A percentile compares a stretch with the other conserved stretches of the same genome.
phyloP scores from a whole-genome alignment of 2,888 invertebrate species.

The Capitulum mitella region DNA sequence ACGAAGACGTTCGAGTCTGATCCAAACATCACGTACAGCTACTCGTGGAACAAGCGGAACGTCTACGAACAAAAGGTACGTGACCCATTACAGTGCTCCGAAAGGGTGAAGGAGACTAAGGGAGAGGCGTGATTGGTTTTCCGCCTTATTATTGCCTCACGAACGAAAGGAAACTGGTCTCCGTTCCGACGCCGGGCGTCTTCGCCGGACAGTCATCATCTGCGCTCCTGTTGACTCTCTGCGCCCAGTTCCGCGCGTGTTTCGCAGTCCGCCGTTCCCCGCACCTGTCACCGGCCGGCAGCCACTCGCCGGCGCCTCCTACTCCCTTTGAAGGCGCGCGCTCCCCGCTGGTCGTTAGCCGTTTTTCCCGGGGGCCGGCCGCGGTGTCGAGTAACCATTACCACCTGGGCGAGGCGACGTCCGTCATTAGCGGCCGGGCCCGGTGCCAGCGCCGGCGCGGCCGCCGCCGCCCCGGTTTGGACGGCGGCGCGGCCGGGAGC shows the following conservation, averaged over 20 bases:
- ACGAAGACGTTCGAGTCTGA: constrained; percentile 92
- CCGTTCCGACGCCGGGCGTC: too few species aligned
- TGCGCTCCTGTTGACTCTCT: constrained; percentile 27
- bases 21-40: constrained; percentile 87
- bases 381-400: not conserved
- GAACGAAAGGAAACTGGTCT: too few species aligned
- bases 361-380: not conserved
- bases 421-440: too few species aligned
- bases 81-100: too few species aligned
- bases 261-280: not conserved
- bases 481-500: not conserved
- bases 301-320: too few species aligned
- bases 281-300: too few species aligned
- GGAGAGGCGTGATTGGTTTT: too few species aligned
- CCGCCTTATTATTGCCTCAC: too few species aligned
- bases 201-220: too few species aligned
- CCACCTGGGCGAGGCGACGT: not conserved
- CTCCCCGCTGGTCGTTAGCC: not conserved
- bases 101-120: too few species aligned
- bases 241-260: not conserved
- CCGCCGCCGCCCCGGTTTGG: not conserved
- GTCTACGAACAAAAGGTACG: constrained; percentile 88
- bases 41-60: constrained; percentile 96
- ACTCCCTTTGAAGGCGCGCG: not conserved
- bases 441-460: not conserved